Evolutionary conservation across 2,888 invertebrate genomes (phyloP).

Genomic region (Apamea monoglypha): DNA sequence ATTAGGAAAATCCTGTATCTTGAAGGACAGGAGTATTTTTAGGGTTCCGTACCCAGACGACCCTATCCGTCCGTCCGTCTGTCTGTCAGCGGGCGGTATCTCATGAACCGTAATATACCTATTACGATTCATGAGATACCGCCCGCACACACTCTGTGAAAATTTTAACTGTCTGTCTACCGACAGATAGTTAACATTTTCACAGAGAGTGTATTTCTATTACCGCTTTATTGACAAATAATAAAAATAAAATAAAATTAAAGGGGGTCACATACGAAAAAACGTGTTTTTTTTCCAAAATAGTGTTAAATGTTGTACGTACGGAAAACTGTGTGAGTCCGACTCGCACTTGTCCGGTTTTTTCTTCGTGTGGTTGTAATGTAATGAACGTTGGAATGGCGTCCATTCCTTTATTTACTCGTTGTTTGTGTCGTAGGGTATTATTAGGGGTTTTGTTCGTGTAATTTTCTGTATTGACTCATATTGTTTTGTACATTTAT

Average conservation of each 20-base stretch:
- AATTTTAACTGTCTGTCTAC: no score
- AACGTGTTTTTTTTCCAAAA: background rate
- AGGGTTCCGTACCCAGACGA: background rate
- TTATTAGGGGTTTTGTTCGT: background rate
- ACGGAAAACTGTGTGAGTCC: background rate
- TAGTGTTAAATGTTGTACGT: background rate
- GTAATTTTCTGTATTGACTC: background rate
- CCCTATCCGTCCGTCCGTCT: background rate
- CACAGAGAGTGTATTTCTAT: background rate
- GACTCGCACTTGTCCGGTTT: background rate
- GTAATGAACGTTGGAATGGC: background rate
- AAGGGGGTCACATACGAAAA: no score
- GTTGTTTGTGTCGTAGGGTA: background rate
- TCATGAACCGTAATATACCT: background rate
- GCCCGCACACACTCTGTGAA: no score
- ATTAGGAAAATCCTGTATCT: no score
- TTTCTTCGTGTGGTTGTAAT: slow-evolving; percentile 2
- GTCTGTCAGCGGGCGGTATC: background rate
- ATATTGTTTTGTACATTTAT: background rate
- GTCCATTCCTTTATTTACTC: slow-evolving; percentile 13
- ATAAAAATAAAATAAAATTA: background rate
- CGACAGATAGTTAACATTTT: background rate
- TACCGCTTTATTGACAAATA: background rate
- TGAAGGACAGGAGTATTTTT: background rate
- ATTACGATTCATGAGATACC: no score